phyloP scores from a whole-genome alignment of 2,113 vertebrate species.

The Pachyramphus minor region DNA sequence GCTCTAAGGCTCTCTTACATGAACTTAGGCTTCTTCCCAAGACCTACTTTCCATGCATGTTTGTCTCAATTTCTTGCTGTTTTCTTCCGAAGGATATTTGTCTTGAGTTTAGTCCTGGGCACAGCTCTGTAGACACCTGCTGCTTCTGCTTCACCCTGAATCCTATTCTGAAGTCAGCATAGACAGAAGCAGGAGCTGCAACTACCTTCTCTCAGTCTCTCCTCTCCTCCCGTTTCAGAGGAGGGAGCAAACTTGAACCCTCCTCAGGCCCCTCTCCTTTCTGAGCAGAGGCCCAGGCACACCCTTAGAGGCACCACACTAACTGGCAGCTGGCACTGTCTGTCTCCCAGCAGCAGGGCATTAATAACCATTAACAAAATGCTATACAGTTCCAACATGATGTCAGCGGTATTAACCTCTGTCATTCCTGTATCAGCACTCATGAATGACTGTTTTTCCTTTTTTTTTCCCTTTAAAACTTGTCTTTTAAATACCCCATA shows the following conservation, averaged over 20 bases:
- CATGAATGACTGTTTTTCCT: background rate
- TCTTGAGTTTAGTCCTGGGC: background rate
- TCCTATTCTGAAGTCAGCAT: background rate
- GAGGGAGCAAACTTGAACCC: background rate
- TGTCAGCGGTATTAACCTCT: conserved; percentile 55
- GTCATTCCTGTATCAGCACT: conserved; percentile 3
- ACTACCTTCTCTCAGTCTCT: background rate
- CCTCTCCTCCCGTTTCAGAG: background rate
- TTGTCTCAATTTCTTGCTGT: background rate
- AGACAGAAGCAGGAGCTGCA: background rate
- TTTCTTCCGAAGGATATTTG: background rate
- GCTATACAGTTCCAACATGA: conserved; percentile 36
- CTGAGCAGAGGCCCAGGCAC: background rate
- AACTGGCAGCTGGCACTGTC: conserved; percentile 54
- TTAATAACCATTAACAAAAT: conserved; percentile 59
- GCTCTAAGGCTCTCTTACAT: background rate
- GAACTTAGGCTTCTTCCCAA: background rate
- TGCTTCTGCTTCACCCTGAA: background rate
- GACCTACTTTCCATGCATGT: background rate
- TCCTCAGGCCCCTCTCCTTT: background rate
- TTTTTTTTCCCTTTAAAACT: background rate
- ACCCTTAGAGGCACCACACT: background rate
- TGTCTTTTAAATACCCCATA: background rate
- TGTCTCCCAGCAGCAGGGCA: conserved; percentile 50
- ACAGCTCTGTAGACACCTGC: background rate